Conservation (phyloP, 2,888 invertebrate genomes). For the Catocala nupta region DNA sequence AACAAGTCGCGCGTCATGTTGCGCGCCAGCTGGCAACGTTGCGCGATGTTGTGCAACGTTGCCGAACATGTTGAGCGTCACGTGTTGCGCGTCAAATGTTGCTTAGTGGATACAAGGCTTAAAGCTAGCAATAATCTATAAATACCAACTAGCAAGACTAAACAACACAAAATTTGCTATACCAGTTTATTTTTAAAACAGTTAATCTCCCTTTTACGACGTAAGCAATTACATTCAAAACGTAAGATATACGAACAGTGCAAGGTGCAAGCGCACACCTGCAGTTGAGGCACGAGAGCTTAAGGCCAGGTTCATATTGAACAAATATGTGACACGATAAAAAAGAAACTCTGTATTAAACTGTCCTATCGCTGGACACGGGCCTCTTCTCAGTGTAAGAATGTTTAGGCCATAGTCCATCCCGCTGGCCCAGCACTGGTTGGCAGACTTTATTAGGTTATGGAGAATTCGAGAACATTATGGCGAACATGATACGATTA, state of each 20-base stretch:
- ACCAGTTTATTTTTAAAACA: slow-evolving; percentile 9
- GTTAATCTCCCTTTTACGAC: slow-evolving; percentile 27
- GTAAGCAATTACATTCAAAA: slow-evolving; percentile 36
- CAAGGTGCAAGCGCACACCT: slow-evolving; percentile 49
- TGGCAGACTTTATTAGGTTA: no score
- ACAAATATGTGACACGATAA: neutral
- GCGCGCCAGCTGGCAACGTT: slow-evolving; percentile 11
- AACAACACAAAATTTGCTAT: neutral
- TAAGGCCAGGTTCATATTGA: slow-evolving; percentile 3
- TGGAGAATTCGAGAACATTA: no score
- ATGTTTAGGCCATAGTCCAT: no score
- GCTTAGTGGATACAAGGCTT: no score
- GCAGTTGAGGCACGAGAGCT: slow-evolving; percentile 39
- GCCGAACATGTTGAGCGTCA: slow-evolving; percentile 15
- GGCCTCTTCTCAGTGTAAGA: no score
- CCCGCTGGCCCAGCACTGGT: no score
- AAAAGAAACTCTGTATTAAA: no score
- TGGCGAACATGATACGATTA: no score
- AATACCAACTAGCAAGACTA: neutral
- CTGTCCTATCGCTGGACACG: no score
- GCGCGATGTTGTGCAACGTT: slow-evolving; percentile 13
- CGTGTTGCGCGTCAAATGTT: slow-evolving; percentile 2
- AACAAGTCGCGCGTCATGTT: slow-evolving; percentile 10
- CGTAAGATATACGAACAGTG: slow-evolving; percentile 36
- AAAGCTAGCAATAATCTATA: no score